Conservation (phyloP, 2,888 invertebrate species). For the Podotricha telesiphe region DNA sequence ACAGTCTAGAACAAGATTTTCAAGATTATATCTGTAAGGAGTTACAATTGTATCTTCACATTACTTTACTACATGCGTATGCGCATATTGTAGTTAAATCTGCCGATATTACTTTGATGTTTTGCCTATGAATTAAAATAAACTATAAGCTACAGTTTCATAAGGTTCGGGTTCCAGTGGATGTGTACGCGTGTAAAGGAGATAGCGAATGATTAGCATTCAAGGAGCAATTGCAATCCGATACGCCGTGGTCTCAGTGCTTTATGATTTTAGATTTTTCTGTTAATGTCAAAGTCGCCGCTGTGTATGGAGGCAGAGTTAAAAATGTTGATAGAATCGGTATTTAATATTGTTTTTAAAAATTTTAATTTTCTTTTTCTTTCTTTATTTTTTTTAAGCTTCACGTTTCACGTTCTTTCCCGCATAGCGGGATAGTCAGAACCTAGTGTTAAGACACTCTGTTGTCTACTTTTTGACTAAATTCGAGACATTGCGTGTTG, state of each 20-base stretch:
- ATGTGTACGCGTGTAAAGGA: constrained; percentile 44
- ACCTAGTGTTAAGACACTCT: too few species aligned
- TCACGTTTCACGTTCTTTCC: too few species aligned
- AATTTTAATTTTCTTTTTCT: background rate
- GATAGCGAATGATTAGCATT: constrained; percentile 67
- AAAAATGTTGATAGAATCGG: constrained; percentile 30
- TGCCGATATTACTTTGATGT: constrained; percentile 40
- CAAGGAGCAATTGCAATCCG: constrained; percentile 76
- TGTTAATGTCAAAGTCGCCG: constrained; percentile 80
- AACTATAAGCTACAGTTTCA: background rate
- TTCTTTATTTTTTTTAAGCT: too few species aligned
- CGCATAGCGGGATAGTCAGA: too few species aligned
- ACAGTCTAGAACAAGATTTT: constrained; percentile 7
- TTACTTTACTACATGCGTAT: constrained; percentile 12
- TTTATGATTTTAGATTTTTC: constrained; percentile 82
- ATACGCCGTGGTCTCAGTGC: constrained; percentile 64
- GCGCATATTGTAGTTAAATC: constrained; percentile 27
- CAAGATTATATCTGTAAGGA: constrained; percentile 11
- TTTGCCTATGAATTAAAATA: constrained; percentile 5
- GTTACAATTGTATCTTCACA: constrained; percentile 5
- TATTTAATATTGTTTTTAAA: background rate
- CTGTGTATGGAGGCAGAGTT: constrained; percentile 55
- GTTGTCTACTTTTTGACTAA: too few species aligned
- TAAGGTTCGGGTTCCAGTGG: constrained; percentile 34
- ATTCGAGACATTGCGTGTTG: too few species aligned